Conservation (phyloP, 2,797 vertebrate genomes). For the Manis javanica region DNA sequence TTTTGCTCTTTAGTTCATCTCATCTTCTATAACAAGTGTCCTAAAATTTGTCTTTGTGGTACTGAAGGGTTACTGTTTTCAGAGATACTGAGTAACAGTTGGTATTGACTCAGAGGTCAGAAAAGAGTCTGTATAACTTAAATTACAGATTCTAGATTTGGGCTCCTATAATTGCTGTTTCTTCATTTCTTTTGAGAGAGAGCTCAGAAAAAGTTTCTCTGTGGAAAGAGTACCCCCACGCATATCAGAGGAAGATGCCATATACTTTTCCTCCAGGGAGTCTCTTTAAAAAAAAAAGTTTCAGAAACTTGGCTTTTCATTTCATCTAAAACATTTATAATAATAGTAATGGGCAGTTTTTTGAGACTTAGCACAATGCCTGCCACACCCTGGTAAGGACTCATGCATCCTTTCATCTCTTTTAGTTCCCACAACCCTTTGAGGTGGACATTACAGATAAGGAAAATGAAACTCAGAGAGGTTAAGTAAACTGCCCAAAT, state of each 20-base stretch:
- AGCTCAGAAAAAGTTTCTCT: background rate
- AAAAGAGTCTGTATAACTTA: constrained; percentile 3
- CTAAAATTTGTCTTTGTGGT: constrained; percentile 30
- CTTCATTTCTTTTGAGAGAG: constrained; percentile 44
- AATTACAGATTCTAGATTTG: constrained; percentile 1
- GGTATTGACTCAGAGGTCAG: background rate
- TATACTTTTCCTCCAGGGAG: background rate
- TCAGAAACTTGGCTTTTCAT: background rate
- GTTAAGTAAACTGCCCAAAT: constrained; percentile 6
- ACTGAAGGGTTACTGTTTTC: background rate
- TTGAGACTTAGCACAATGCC: background rate
- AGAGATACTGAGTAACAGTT: constrained; percentile 35
- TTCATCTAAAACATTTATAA: constrained; percentile 20
- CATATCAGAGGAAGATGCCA: background rate
- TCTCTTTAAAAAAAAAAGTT: background rate
- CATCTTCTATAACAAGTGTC: background rate
- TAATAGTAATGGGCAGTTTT: background rate
- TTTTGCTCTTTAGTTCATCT: background rate
- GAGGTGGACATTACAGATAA: background rate
- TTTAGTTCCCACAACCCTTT: background rate
- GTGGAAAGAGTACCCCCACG: background rate
- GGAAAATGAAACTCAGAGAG: background rate
- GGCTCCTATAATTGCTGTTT: background rate
- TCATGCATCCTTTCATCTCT: background rate
- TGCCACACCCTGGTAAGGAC: background rate